Percentiles rank a stretch among this genome's conserved stretches.
These are phyloP conservation scores for Sterrhoptilus dennistouni DNA, from an alignment of 2,113 vertebrate species.

Conservation along the genomic window DNA sequence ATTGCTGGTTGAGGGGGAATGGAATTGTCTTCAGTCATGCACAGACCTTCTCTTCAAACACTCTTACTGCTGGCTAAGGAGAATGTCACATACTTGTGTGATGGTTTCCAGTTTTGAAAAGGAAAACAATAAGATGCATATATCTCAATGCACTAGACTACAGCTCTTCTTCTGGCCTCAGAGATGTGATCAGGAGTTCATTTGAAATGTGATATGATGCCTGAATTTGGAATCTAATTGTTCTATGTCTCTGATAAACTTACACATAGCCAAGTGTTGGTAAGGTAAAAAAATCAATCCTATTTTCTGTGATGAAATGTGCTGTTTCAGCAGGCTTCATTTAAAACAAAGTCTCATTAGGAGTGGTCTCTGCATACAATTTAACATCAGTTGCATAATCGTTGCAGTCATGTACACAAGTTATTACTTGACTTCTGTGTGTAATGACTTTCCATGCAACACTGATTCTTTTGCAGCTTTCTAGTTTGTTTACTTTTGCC, in stretches of 20 bases:
- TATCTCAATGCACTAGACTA: not conserved
- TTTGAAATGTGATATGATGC: not conserved
- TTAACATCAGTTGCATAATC: not conserved
- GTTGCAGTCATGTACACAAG: not conserved
- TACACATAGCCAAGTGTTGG: not conserved
- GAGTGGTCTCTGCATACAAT: not conserved
- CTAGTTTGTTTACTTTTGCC: not conserved
- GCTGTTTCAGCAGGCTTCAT: not conserved
- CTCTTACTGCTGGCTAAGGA: not conserved
- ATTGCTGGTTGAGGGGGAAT: not conserved
- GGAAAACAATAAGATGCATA: not conserved
- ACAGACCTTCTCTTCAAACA: not conserved
- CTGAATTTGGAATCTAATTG: not conserved
- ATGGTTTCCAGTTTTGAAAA: not conserved
- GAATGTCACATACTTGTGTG: not conserved
- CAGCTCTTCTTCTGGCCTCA: not conserved
- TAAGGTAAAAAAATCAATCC: not conserved
- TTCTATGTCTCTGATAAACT: not conserved
- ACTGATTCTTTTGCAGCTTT: not conserved
- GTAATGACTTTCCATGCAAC: not conserved
- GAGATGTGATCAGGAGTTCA: not conserved
- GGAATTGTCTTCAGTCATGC: accelerated
- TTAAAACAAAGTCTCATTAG: not conserved
- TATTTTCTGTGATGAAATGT: not conserved
- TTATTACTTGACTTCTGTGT: not conserved